Evolutionary conservation across 2,888 invertebrate species (phyloP).

Genomic region (Oligia strigilis): DNA sequence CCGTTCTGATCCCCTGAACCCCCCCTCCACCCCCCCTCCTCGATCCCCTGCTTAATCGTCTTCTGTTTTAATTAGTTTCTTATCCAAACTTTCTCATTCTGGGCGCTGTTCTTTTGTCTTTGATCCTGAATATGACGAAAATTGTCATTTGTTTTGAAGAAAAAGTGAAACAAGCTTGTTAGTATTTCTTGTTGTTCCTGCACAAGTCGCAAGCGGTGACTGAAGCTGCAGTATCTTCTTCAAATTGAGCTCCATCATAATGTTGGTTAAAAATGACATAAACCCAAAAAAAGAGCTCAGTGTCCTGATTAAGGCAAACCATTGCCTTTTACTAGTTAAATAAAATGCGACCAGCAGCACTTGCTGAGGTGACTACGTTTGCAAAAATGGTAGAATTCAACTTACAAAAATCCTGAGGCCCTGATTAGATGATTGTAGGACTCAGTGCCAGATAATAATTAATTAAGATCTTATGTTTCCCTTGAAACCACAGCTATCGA

Average conservation of each 20-base stretch:
- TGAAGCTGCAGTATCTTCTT: neutral
- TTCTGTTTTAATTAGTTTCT: no score
- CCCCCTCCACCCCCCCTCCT: no score
- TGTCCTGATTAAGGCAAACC: neutral
- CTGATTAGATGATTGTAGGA: slow-evolving; percentile 13
- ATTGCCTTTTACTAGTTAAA: neutral
- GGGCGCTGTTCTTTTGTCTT: no score
- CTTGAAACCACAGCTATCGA: slow-evolving; percentile 30
- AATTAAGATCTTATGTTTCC: slow-evolving; percentile 38
- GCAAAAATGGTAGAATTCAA: neutral
- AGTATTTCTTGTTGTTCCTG: neutral
- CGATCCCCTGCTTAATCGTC: no score
- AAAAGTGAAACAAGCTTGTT: neutral
- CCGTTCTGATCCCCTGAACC: no score
- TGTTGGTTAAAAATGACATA: no score
- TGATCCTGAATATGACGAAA: neutral
- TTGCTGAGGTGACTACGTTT: neutral
- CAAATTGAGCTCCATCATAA: neutral
- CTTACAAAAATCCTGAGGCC: neutral
- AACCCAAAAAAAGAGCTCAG: neutral
- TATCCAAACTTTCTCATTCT: no score
- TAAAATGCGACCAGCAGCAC: neutral
- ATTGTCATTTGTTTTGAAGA: neutral
- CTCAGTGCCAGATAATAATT: slow-evolving; percentile 16
- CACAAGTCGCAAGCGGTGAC: neutral